Conservation (phyloP, 35 echinoderm and acorn worm genomes). For the Anneissia japonica region DNA sequence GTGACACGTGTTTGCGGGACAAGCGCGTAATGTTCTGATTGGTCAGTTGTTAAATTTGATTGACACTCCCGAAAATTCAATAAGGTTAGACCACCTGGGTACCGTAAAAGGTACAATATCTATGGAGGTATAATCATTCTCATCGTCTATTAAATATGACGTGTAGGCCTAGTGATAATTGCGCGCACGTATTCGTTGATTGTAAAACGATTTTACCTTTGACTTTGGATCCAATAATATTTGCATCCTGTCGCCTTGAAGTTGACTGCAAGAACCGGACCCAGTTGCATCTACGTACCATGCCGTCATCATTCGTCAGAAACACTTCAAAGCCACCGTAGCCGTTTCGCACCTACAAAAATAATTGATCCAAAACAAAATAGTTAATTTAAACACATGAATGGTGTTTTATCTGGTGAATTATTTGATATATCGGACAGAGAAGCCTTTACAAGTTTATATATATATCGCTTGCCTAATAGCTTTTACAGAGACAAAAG, state of each 20-base stretch:
- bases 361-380: not conserved
- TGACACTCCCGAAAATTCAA: no score
- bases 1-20: no score
- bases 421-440: not conserved
- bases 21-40: no score
- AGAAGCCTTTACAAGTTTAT: not conserved
- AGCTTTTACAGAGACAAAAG: not conserved
- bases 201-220: conserved; percentile 3
- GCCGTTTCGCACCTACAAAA: not conserved
- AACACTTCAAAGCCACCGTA: not conserved
- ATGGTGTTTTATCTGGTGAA: not conserved
- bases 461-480: not conserved
- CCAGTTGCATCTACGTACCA: conserved; percentile 28
- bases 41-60: no score
- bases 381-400: no score
- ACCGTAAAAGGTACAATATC: no score
- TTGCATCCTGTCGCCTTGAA: not conserved
- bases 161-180: no score
- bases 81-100: no score
- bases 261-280: conserved; percentile 19
- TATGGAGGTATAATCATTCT: no score
- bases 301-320: not conserved
- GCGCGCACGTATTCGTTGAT: no score
- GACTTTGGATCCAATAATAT: conserved; percentile 14
- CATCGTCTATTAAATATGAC: no score